Conservation (phyloP, 2,797 vertebrate species). For the Hydrolagus colliei region DNA sequence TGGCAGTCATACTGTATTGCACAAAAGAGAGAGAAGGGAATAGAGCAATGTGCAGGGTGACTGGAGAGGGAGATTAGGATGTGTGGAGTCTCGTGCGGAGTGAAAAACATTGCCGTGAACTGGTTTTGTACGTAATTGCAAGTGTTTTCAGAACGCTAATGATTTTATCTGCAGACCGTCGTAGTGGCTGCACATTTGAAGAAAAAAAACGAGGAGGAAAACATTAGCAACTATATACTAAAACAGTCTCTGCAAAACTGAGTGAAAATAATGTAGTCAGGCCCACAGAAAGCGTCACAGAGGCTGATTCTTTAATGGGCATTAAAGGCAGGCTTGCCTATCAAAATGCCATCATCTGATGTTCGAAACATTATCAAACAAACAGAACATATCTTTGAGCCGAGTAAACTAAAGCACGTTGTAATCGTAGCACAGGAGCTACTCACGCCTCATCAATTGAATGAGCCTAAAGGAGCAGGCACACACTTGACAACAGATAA, state of each 20-base stretch:
- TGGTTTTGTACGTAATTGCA: not conserved
- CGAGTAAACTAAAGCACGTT: not conserved
- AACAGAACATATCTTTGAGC: not conserved
- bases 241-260: no score
- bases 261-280: no score
- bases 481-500: slow-evolving; percentile 9
- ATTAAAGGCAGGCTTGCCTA: not conserved
- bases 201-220: not conserved
- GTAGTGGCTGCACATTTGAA: not conserved
- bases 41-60: no score
- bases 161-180: not conserved
- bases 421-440: not conserved
- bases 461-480: not conserved
- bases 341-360: not conserved
- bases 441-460: not conserved
- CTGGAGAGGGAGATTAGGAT: no score
- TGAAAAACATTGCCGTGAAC: no score
- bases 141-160: not conserved
- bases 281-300: not conserved
- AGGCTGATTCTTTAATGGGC: not conserved
- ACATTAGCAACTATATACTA: not conserved
- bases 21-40: not conserved
- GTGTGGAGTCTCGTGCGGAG: no score
- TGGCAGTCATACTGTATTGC: not conserved
- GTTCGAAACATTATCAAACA: not conserved